Evolutionary conservation across 2,888 invertebrate species (phyloP), one percentile per base, ranked within the genome.

Genomic region (Eupithecia centaureata): DNA sequence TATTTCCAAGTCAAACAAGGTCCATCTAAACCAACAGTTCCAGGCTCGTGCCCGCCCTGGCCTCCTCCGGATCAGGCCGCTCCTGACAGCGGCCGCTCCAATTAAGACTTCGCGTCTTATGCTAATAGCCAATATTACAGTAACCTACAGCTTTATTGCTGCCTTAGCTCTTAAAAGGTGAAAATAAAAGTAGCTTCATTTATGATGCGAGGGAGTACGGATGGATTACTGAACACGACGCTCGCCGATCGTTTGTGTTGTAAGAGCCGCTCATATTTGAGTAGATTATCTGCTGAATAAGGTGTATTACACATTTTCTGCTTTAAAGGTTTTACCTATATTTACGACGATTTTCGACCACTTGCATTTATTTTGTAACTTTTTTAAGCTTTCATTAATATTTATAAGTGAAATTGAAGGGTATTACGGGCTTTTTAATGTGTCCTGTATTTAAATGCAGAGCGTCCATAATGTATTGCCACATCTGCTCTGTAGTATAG

Each of bases 41-140:
- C n/a, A n/a, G n/a, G 30, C 30, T 5, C 4, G 5, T 30, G 35
- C 35, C 35, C 22, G 47, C 10, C 13, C 47, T 0, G 47, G 4
- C 22, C n/a, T 10, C 2, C 22, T 4, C 35, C 28, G 65, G 64
- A 63, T 72, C 64, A 72, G 69, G 67, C 61, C 63, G 66, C 3
- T 62, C 52, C 42, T n/a, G 18, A 2, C 52, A 60, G 30, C 47
- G 59, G 52, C 32, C 51, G 54, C 59, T 58, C 28, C 66, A 69
- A 69, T 70, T 62, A 65, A 65, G 68, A 67, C 71, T 38, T 13
- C 13, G n/a, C 28, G 32, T 66, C 33, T 65, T 64, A 72, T 64
- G 69, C 32, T 65, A 70, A 67, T 70, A 28, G 25, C 57, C 38
- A 60, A 67, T 63, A 63, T 60, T 67, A 27, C 30, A 60, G 63